Evolutionary conservation across 2,113 vertebrate species (phyloP), one percentile per base, ranked within the genome.

Genomic region (Laticauda colubrina): DNA sequence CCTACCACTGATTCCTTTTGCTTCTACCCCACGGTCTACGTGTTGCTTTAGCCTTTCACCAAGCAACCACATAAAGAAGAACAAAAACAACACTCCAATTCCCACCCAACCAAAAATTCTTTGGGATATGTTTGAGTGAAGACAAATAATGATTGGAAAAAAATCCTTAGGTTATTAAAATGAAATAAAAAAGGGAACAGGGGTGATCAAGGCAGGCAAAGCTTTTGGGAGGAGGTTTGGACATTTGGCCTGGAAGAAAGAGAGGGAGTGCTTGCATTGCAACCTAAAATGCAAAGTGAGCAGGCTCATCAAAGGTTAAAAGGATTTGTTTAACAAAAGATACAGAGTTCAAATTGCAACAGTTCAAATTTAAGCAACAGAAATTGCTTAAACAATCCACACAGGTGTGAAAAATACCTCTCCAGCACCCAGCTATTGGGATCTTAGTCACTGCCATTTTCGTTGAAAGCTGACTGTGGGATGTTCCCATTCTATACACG

Each of bases 41-140:
- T 93, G 94, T 95, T 95, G 94, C 85, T 87, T 59, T 90, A n/a
- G 26, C 69, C 45, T 3, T 53, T 51, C 4, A 86, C 6, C 34
- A 48, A 26, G 21, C 55, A 29, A 4, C 11, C 23, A 59, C 34
- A 43, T 10, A 15, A n/a, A 23, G n/a, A 56, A 24, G 4, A 59
- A 51, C 15, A 64, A 54, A 86, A 24, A 59, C 5, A 85, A 6
- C 57, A 14, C 29, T 29, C 7, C 29, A 45, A 43, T 56, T 29
- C 69, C 81, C 26, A 29, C 55, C 55, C 43, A 29, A 24, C 8
- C 34, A 48, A 43, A 48, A 51, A n/a, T 75, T 18, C 24, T 69
- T 81, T 43, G 54, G 87, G 61, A n/a, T 55, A 45, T 55, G 34
- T 88, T 61, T 75, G 23, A 9, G 45, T 26, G 9, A 51, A 51